Base-by-base conservation (phyloP, 2,888 invertebrate species). In the Oxytorus armatus region DNA sequence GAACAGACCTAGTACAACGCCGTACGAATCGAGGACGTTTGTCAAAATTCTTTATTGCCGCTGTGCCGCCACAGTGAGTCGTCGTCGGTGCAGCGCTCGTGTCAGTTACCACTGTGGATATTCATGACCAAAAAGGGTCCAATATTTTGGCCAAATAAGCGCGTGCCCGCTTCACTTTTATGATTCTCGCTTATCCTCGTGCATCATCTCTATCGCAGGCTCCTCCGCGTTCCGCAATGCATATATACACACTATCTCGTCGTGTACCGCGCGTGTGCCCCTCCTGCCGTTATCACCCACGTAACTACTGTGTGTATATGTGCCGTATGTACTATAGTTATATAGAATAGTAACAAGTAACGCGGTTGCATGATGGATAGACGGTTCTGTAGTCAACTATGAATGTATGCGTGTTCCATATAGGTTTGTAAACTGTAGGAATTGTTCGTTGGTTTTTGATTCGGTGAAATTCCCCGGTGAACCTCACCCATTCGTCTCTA, bases 1-100 rank as follows among this genome's bases (percentile, higher is more conserved):
- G n/a, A n/a, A n/a, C n/a, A n/a, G n/a, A n/a, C n/a, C 23, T 11
- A 21, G 25, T 11, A 49, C 16, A 65, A n/a, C 21, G 21, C 55
- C 23, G 65, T 47, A 5, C 29, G 11, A 72, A 23, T 23, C 74
- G 36, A 29, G 16, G 49, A n/a, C 88, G 89, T 91, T 90, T 90
- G 90, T 91, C 89, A 90, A 90, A 91, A 89, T 87, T 89, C 89
- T 90, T 91, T 89, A 91, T 91, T 88, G 90, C 88, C 86, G 23
- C 25, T 84, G 84, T 53, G 25, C 53, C 86, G 85, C 83, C 79
- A 16, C 16, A 10, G 68, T 70, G 69, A 29, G 77, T 72, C 53
- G 63, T 61, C n/a, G 55, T 29, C 5, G 51, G 11, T 53, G 49
- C 49, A 70, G 51, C 59, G 76, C 63, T 44, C 73, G 33, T 53